Base-by-base conservation (phyloP, 2,113 vertebrate species). In the Pardalotus punctatus region DNA sequence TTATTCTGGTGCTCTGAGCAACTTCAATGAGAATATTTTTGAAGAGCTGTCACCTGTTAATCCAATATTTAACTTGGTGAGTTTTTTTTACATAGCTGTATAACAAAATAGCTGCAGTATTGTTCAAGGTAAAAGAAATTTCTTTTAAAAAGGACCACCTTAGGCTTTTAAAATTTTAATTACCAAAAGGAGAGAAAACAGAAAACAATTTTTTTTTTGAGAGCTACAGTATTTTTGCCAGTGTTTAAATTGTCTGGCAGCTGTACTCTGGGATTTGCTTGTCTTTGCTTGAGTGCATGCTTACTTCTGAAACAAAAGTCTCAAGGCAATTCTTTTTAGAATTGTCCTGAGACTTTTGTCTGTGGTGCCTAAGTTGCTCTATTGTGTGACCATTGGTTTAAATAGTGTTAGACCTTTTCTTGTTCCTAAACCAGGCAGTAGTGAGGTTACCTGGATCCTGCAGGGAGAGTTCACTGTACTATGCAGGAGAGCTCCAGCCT, bases 1-100 rank as follows among this genome's bases (percentile, higher is more conserved):
- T 82, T 47, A 83, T 89, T 86, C 88, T 94, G 56, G 29, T 88
- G 76, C 81, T 93, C 65, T 45, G 51, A 93, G 74, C 40, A 87
- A 58, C 62, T 87, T 95, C 48, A 96, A 45, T 90, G 91, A 96
- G 87, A 86, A 67, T 90, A 56, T 83, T 94, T 87, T 67, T 94
- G 54, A 92, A 88, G 73, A 81, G 48, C 62, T 91, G 78, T 92
- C 62, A 85, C 74, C 57, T 83, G 71, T 56, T 89, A 90, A 86
- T 91, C 57, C 78, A 91, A 61, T 76, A 85, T 86, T 86, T 62
- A 84, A 62, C 64, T 86, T 88, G 50, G 4, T 18, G 40, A 12
- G 40, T 43, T 43, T 94, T 81, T 95, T 82, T 74, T 54, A 64
- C 10, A 28, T 25, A 51, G 33, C 67, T 74, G 12, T 90, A 69